phyloP scores from a whole-genome alignment of 1,140 invertebrate genomes.

The Dolichoris vasculosae region DNA sequence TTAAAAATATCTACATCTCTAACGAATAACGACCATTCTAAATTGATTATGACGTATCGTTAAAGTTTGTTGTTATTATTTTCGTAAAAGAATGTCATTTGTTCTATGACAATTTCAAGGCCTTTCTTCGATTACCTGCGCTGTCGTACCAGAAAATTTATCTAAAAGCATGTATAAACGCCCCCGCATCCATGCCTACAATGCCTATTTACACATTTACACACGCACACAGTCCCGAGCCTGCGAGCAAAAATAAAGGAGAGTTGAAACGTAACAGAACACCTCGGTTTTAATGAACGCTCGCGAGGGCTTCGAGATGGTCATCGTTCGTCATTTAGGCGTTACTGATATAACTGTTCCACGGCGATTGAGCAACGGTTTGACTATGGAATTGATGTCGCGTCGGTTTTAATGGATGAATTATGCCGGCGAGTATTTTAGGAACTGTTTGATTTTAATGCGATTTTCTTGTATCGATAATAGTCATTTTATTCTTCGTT shows the following conservation, averaged over 20 bases:
- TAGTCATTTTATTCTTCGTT: not conserved
- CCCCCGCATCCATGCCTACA: not conserved
- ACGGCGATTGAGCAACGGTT: not conserved
- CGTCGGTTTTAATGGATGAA: not conserved
- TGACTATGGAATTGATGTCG: not conserved
- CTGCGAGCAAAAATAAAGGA: too few relatives aligned
- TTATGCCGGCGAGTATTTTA: not conserved
- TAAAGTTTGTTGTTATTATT: too few relatives aligned
- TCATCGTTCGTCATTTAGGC: not conserved
- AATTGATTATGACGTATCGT: too few relatives aligned
- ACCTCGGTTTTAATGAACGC: not conserved
- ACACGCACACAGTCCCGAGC: too few relatives aligned
- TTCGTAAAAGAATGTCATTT: not conserved
- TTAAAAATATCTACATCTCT: too few relatives aligned
- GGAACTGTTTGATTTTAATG: not conserved
- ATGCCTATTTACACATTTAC: too few relatives aligned
- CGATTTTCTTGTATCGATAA: not conserved
- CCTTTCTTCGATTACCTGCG: not conserved
- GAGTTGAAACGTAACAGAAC: not conserved
- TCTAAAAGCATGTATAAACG: not conserved
- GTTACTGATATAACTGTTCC: not conserved
- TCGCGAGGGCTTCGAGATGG: not conserved
- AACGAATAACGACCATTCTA: too few relatives aligned
- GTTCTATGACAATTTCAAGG: not conserved
- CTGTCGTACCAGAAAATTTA: not conserved